A percentile compares a stretch with the other conserved stretches of the same genome.
Conservation (phyloP, 1,140 invertebrate genomes). For the Diachasma alloeum region DNA sequence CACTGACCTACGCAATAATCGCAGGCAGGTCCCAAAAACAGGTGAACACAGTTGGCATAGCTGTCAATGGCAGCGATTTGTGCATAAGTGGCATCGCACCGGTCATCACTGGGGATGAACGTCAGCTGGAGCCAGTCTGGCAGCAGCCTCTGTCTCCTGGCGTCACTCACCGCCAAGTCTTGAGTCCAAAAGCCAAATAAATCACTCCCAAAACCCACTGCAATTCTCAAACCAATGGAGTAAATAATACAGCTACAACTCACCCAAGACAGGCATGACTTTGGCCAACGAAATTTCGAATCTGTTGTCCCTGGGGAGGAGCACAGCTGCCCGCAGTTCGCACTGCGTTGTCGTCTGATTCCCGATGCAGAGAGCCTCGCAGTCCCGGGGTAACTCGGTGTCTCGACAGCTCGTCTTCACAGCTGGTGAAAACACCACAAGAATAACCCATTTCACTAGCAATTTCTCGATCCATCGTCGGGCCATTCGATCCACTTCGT, state of each 20-base stretch:
- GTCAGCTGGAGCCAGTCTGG: slow-evolving; percentile 68
- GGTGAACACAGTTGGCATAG: slow-evolving; percentile 72
- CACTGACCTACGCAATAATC: slow-evolving; percentile 78
- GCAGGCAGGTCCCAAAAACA: slow-evolving; percentile 78
- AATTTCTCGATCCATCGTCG: too few species aligned
- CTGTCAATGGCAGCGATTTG: slow-evolving; percentile 74
- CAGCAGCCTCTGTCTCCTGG: slow-evolving; percentile 61
- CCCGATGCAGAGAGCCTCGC: slow-evolving; percentile 46
- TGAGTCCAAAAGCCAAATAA: slow-evolving; percentile 11
- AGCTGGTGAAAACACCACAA: slow-evolving; percentile 20
- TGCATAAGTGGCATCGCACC: slow-evolving; percentile 74
- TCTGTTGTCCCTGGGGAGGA: slow-evolving; percentile 46
- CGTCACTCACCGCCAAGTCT: slow-evolving; percentile 68
- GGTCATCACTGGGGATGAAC: slow-evolving; percentile 72
- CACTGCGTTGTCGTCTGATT: slow-evolving; percentile 25
- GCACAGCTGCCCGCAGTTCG: slow-evolving; percentile 53
- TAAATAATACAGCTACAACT: slow-evolving; percentile 23
- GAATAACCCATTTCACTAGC: slow-evolving; percentile 39
- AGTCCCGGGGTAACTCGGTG: slow-evolving; percentile 45
- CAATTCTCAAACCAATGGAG: neutral
- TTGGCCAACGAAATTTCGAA: slow-evolving; percentile 53
- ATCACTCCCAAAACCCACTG: neutral
- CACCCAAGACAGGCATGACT: slow-evolving; percentile 55
- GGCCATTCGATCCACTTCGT: too few species aligned
- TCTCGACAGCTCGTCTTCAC: slow-evolving; percentile 44